Evolutionary conservation across 2,113 vertebrate species (phyloP).

Genomic region (Thalassarche chlororhynchos): DNA sequence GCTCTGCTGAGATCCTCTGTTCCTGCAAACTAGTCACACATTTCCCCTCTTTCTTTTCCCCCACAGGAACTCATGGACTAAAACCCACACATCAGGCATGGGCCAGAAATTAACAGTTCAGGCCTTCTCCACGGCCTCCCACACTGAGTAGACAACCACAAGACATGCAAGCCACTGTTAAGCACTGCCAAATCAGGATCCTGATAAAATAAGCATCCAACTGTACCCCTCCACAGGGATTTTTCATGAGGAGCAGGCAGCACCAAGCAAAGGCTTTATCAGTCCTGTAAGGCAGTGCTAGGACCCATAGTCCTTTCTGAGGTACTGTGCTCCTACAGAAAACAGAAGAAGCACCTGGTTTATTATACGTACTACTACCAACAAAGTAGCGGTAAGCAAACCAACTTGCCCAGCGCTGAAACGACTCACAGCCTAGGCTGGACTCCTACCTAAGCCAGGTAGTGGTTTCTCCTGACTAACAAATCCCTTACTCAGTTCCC

Average conservation of each 20-base stretch:
- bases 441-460: background rate
- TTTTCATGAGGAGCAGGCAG: background rate
- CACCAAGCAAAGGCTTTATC: background rate
- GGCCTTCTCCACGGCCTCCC: background rate
- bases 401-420: background rate
- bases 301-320: background rate
- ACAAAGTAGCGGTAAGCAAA: background rate
- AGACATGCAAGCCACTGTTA: background rate
- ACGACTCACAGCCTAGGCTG: background rate
- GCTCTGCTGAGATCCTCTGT: background rate
- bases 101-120: background rate
- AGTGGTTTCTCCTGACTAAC: background rate
- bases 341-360: background rate
- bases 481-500: background rate
- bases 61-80: background rate
- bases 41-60: background rate
- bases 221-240: background rate
- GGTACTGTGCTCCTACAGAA: background rate
- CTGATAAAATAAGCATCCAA: background rate
- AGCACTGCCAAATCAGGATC: background rate
- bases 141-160: fast-evolving
- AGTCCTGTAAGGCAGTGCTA: background rate
- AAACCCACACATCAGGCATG: background rate
- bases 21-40: background rate
- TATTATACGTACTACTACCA: background rate